Evolutionary conservation across 2,797 vertebrate genomes (phyloP), one percentile per base, ranked within the genome.

Genomic region (Pipistrellus pygmaeus): DNA sequence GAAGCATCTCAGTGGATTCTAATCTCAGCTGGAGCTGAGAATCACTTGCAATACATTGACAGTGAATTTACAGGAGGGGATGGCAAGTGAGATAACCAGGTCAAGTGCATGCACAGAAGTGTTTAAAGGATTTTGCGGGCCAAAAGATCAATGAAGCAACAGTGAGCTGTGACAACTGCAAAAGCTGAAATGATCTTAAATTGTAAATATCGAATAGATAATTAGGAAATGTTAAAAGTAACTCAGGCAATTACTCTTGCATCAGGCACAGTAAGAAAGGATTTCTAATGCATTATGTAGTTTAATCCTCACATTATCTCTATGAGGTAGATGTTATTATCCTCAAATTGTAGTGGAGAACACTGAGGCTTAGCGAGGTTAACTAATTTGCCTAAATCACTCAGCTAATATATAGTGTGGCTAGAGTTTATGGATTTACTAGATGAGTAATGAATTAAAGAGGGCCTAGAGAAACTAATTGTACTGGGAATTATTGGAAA

Each of bases 211-310:
- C 4, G 41, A 68, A 72, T 8, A 53, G 51, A 78, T 55, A 93
- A 90, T 66, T 85, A 77, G 41, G 14, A 73, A 90, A 77, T 57
- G 17, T 12, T 73, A 88, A 95, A 81, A 71, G 80, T 77, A 83
- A 35, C 18, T 64, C 64, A 85, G 64, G 17, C 13, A 76, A 87
- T 83, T 51, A 55, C n/a, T 91, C 81, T 91, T 55, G 17, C 6
- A 64, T 62, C 23, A 69, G 27, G 30, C 44, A 85, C 41, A 60
- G 44, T 44, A 66, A 91, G 69, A 80, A 71, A 66, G 7, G n/a
- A 86, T 62, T 84, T 88, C 78, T 76, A 53, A 11, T 66, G 7
- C 11, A 75, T 69, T 83, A 57, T 72, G 68, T 8, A 82, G n/a
- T 78, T 89, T 82, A 82, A 89, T 80, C 35, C 6, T 80, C 18